Evolutionary conservation across 2,113 vertebrate genomes (phyloP), one percentile per base, ranked within the genome.

Genomic region (Pleuronectes platessa): DNA sequence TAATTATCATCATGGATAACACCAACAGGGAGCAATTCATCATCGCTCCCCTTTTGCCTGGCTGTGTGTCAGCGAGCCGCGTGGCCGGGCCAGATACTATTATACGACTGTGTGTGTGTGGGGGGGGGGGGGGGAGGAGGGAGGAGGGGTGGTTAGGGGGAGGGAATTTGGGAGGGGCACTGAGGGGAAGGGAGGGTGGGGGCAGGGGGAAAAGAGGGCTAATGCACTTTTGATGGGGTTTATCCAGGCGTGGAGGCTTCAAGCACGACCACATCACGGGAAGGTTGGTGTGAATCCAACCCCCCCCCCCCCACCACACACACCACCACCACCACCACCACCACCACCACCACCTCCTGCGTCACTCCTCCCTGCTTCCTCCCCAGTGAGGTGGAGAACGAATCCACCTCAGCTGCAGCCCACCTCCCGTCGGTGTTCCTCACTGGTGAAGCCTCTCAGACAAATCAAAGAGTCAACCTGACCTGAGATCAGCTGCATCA

Each of bases 171-270:
- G 94, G 91, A 93, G 93, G 89, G 92, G 93, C 14, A 37, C 9
- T 47, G 78, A 62, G 64, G 65, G 61, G 73, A 93, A 45, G 14
- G 71, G 35, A n/a, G 62, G 66, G 65, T 5, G 51, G 93, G 94
- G 93, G 93, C 47, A 89, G 94, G 64, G 62, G 62, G 69, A 94
- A 93, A 93, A 94, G 94, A 89, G 94, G 94, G 90, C 95, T 99
- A 99, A 99, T 98, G 96, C 92, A 95, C 96, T 97, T 96, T 97
- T 98, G 97, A 98, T 98, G 96, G 96, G 96, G 95, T 97, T 97
- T 96, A 97, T 93, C 94, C 96, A 97, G 96, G 96, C 97, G 94
- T 97, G 95, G 94, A 97, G 94, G 94, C 85, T 95, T 95, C 95
- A 93, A 94, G 94, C 95, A 95, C 93, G 93, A 94, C 95, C 95